These are phyloP conservation scores for Cololabis saira DNA, from an alignment of 2,113 vertebrate species.

Conservation along the genomic window DNA sequence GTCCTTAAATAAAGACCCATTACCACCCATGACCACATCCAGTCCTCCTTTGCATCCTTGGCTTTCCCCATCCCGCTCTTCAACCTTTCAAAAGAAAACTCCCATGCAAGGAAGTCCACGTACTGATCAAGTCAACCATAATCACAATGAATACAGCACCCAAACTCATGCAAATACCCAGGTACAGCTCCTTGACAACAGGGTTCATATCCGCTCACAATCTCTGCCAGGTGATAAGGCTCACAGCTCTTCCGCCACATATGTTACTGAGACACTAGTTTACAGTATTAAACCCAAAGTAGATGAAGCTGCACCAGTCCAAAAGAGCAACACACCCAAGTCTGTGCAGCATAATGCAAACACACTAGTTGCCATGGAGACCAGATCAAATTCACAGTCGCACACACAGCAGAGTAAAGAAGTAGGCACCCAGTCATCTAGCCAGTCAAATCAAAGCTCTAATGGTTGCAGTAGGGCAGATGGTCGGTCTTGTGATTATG, in stretches of 20 bases:
- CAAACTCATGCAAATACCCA: constrained; percentile 15
- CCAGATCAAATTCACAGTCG: constrained; percentile 35
- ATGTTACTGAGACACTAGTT: constrained; percentile 67
- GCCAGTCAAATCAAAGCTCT: constrained; percentile 46
- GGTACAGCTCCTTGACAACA: constrained; percentile 57
- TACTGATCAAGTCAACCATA: constrained; percentile 26
- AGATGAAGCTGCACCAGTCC: background rate
- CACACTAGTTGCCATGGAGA: constrained; percentile 22
- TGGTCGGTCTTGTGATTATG: constrained; percentile 19
- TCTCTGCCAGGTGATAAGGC: constrained; percentile 28
- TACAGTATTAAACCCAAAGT: constrained; percentile 56
- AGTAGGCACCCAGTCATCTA: background rate
- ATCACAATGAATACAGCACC: background rate
- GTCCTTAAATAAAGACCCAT: constrained; percentile 9
- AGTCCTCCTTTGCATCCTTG: constrained; percentile 17
- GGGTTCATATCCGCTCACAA: constrained; percentile 43
- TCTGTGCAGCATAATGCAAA: constrained; percentile 10
- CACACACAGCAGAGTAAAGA: constrained; percentile 17
- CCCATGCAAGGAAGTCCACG: constrained; percentile 16
- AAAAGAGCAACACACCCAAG: constrained; percentile 37
- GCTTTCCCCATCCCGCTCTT: constrained; percentile 3
- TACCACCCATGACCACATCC: background rate
- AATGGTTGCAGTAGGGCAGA: constrained; percentile 46
- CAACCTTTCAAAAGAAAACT: constrained; percentile 33
- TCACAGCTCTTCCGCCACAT: constrained; percentile 21